Evolutionary conservation across 2,888 invertebrate genomes (phyloP).

Genomic region (Watsonalla cultraria): DNA sequence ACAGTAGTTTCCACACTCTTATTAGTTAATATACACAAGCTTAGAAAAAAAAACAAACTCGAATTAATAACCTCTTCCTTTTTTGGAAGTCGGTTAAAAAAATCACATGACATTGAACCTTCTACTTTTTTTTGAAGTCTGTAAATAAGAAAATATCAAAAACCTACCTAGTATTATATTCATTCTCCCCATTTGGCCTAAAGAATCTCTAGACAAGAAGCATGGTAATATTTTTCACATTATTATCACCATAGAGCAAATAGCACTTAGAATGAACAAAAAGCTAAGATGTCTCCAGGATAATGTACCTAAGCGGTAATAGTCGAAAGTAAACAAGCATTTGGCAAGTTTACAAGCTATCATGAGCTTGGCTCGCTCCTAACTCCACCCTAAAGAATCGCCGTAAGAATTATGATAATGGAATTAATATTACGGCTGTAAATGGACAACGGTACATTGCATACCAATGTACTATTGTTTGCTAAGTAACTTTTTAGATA

Average conservation of each 20-base stretch:
- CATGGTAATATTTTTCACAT: background rate
- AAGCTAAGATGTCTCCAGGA: conserved; percentile 2
- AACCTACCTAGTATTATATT: too few species aligned
- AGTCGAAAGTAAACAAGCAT: conserved; percentile 33
- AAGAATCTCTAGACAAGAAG: too few species aligned
- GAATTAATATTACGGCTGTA: conserved; percentile 36
- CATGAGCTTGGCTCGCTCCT: conserved; percentile 31
- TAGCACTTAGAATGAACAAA: background rate
- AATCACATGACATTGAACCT: too few species aligned
- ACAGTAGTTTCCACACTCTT: too few species aligned
- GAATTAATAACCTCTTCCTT: too few species aligned
- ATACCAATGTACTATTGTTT: background rate
- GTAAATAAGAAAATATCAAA: too few species aligned
- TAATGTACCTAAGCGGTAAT: conserved; percentile 23
- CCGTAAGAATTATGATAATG: conserved; percentile 45
- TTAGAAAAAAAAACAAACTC: too few species aligned
- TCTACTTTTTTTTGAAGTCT: too few species aligned
- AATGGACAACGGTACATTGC: conserved; percentile 14
- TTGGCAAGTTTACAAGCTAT: conserved; percentile 35
- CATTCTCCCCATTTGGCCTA: too few species aligned
- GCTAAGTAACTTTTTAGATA: background rate
- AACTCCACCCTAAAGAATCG: conserved; percentile 27
- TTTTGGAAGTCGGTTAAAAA: too few species aligned
- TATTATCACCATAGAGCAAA: background rate
- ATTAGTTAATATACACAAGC: too few species aligned